Base-by-base conservation (phyloP, 2,888 invertebrate species). In the Brachyptera risi region DNA sequence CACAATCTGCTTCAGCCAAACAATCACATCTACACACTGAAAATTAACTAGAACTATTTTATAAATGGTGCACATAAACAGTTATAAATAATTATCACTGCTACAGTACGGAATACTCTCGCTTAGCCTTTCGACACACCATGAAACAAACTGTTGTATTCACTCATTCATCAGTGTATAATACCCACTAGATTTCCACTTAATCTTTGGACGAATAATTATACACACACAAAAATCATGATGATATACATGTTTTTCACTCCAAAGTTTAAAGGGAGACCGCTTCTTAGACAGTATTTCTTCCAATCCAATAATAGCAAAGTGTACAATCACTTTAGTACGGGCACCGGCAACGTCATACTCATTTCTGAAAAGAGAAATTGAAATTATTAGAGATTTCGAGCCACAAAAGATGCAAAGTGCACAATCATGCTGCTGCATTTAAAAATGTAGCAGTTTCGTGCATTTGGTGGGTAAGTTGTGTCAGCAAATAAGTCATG, bases 241-340 rank as follows among this genome's bases (percentile, higher is more conserved):
- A 42, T 56, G 56, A 58, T 24, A 60, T 49, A 62, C 54, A 15
- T 26, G 31, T 31, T 7, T 31, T 31, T 31, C 11, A 5, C 24
- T 51, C 49, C 59, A 58, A 58, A 60, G 62, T 58, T 58, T 60
- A 60, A 58, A 58, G 50, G 60, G 59, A 59, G 57, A 47, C 56
- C 21, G 17, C 17, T 51, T 51, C 51, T 17, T 37, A 21, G 13
- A 5, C 2, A 37, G 37, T 54, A 21, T 47, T 47, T 24, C 7
- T 7, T 21, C 47, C 23, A 21, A 47, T 47, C n/a, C 3, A 42
- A 19, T 42, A 42, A 47, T 47, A 47, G 24, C 47, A n/a, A 47
- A 31, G 54, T 31, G 37, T 37, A 54, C 13, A 44, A 44, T 58
- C 61, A 59, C 59, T 49, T 56, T 47, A 61, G 24, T 64, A n/a